Evolutionary conservation across 1,140 invertebrate genomes (phyloP), one percentile per base, ranked within the genome.

Genomic region (Contarinia nasturtii): DNA sequence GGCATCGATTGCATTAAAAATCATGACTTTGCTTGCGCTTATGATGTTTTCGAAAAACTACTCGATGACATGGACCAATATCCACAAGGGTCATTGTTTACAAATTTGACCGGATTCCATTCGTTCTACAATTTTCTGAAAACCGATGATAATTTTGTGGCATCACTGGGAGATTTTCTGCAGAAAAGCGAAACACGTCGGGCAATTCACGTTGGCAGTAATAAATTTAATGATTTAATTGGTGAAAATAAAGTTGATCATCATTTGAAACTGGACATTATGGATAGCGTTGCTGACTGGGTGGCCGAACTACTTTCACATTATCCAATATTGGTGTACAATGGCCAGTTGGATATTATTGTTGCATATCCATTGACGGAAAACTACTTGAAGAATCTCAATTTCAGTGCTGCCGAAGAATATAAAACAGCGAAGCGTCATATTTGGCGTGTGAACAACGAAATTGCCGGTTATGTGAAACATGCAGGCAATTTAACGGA

Each of bases 331-430:
- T 65, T 83, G 5, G 70, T 83, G 44, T 91, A 88, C 58, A 87
- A 77, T 56, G 86, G 86, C 0, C 84, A 89, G 56, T 57, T 90
- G 34, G 86, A 91, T 57, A 79, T 91, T 15, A 86, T 89, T 54
- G 78, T 87, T 2, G 78, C 84, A 1, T 86, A 86, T 61, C 77
- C 83, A 0, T 55, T 82, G 27, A 86, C 84, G 0, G 71, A 79
- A 42, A 79, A 79, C 52, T 87, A 80, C 57, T 58, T 90, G 7
- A 65, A 65, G 33, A 64, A 74, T 10, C 58, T 90, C 0, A 67
- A 80, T 36, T 90, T 86, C 70, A 61, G 67, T 20, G 75, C 72
- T 1, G 63, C 74, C 1, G 66, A 74, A 1, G 66, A 72, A 7
- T 89, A 85, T 57, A 73, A 71, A 51, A 70, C 64, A 33, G 73